A percentile compares a stretch with the other conserved stretches of the same genome.
These are phyloP conservation scores for Automeris io DNA, from an alignment of 2,888 invertebrate genomes.

Conservation along the genomic window DNA sequence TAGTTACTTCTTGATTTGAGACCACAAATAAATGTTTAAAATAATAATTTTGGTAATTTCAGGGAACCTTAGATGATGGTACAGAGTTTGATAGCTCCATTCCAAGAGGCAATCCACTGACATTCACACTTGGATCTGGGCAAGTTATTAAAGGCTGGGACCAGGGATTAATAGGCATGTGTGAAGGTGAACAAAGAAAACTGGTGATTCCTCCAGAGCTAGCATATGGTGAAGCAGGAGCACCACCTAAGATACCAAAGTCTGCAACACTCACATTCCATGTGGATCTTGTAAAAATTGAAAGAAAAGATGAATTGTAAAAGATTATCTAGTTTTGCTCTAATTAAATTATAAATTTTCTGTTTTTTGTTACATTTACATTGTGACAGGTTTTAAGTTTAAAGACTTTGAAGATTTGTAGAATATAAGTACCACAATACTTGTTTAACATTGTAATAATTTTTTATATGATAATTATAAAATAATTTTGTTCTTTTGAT, in stretches of 20 bases:
- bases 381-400: no score
- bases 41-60: no score
- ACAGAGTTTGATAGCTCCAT: conserved; percentile 91
- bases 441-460: no score
- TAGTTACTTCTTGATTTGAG: no score
- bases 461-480: no score
- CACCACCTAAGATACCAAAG: conserved; percentile 90
- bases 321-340: not conserved
- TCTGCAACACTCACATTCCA: conserved; percentile 88
- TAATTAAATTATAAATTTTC: no score
- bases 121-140: conserved; percentile 88
- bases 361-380: no score
- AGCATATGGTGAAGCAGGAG: conserved; percentile 89
- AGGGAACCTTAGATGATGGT: conserved; percentile 90
- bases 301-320: conserved; percentile 78
- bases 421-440: no score
- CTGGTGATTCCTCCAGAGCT: conserved; percentile 90
- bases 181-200: conserved; percentile 90
- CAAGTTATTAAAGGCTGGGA: conserved; percentile 96
- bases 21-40: no score
- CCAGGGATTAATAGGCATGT: conserved; percentile 92
- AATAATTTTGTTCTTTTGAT: no score
- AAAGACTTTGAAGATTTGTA: no score
- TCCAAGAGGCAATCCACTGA: conserved; percentile 83
- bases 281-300: conserved; percentile 87